Conservation (phyloP, 1,140 invertebrate species). For the Drosophila mojavensis region DNA sequence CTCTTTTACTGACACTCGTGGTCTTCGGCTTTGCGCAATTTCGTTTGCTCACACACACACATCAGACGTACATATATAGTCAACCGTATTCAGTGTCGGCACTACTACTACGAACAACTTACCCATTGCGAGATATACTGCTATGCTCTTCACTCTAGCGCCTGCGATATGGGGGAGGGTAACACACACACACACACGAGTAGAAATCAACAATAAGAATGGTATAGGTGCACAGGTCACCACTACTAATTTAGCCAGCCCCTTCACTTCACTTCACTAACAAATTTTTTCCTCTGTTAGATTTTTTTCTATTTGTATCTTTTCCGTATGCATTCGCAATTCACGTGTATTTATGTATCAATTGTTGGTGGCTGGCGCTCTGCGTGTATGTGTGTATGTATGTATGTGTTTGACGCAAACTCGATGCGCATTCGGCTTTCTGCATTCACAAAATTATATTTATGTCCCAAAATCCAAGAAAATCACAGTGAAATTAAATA, state of each 20-base stretch:
- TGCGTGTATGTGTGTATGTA: slow-evolving; percentile 11
- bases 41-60: slow-evolving; percentile 47
- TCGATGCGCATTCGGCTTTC: slow-evolving; percentile 44
- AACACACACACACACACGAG: slow-evolving; percentile 57
- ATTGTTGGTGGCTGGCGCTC: slow-evolving; percentile 34
- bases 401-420: slow-evolving; percentile 34
- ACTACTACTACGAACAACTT: slow-evolving; percentile 71
- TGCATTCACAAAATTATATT: slow-evolving; percentile 45
- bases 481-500: slow-evolving; percentile 53
- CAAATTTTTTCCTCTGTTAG: slow-evolving; percentile 69
- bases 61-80: slow-evolving; percentile 9
- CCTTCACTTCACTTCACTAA: slow-evolving; percentile 68
- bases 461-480: slow-evolving; percentile 48
- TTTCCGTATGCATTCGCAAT: slow-evolving; percentile 75
- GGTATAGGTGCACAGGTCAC: slow-evolving; percentile 79
- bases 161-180: slow-evolving; percentile 76
- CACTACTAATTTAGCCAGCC: slow-evolving; percentile 56
- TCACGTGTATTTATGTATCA: slow-evolving; percentile 51
- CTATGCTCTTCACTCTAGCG: slow-evolving; percentile 75
- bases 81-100: slow-evolving; percentile 53
- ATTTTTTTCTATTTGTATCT: slow-evolving; percentile 78
- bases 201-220: slow-evolving; percentile 65
- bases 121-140: slow-evolving; percentile 74
- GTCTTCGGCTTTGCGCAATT: slow-evolving; percentile 65
- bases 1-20: slow-evolving; percentile 59